Conservation (phyloP, 2,888 invertebrate genomes). For the Microctonus aethiopoides region DNA sequence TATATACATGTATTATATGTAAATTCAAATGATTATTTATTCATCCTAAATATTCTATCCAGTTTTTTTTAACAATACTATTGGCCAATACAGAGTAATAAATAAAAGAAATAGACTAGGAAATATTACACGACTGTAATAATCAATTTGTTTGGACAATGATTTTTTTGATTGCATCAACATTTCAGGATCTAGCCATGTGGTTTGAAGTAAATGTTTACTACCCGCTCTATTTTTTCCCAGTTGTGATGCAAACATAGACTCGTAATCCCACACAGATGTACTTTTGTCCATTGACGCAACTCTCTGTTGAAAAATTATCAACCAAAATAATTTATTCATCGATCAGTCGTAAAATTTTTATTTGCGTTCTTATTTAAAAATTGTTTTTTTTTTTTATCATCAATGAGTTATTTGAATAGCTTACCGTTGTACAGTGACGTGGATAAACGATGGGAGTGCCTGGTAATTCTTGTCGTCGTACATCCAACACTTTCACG, state of each 20-base stretch:
- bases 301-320: constrained; percentile 69
- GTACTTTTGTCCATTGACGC: constrained; percentile 76
- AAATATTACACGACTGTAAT: constrained; percentile 80
- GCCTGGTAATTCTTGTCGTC: constrained; percentile 71
- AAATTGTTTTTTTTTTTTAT: not conserved
- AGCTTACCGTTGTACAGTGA: constrained; percentile 52
- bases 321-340: not conserved
- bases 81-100: constrained; percentile 83
- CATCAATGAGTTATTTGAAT: constrained; percentile 1
- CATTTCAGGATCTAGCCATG: constrained; percentile 63
- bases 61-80: constrained; percentile 73
- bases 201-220: constrained; percentile 58
- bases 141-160: constrained; percentile 84
- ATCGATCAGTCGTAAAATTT: not conserved
- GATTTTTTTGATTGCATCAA: constrained; percentile 70
- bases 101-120: constrained; percentile 83
- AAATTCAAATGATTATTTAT: not conserved
- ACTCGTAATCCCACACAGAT: constrained; percentile 62
- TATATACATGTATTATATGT: not conserved
- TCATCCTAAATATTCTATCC: constrained; percentile 3
- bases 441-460: constrained; percentile 47
- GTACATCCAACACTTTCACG: constrained; percentile 83
- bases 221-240: constrained; percentile 54
- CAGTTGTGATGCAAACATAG: constrained; percentile 45
- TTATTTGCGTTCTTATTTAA: not conserved